phyloP scores from a whole-genome alignment of 2,888 invertebrate species.

The Nomada fucata region DNA sequence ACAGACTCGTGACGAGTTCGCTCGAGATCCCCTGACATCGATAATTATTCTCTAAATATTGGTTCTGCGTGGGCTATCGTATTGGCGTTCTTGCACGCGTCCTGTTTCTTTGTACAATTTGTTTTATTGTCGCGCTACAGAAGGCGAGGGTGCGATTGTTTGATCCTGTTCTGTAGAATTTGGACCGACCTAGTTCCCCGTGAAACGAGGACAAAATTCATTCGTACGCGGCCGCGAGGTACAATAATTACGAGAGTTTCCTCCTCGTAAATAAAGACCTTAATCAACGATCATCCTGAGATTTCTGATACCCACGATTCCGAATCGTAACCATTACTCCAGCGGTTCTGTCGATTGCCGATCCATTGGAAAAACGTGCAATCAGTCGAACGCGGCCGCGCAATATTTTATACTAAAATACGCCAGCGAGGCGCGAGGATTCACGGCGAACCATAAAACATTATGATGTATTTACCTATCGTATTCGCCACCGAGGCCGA shows the following conservation, averaged over 20 bases:
- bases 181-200: too few relatives aligned
- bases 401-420: slow-evolving; percentile 32
- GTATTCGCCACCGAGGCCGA: not conserved
- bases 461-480: slow-evolving; percentile 32
- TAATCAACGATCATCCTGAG: slow-evolving; percentile 21
- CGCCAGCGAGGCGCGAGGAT: slow-evolving; percentile 1
- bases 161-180: too few relatives aligned
- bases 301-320: slow-evolving; percentile 26
- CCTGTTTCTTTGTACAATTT: not conserved
- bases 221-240: too few relatives aligned
- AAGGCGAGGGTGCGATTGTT: too few relatives aligned
- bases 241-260: too few relatives aligned
- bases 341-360: slow-evolving; percentile 61
- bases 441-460: slow-evolving; percentile 11
- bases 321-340: slow-evolving; percentile 64
- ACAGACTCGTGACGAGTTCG: slow-evolving; percentile 66
- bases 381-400: slow-evolving; percentile 35
- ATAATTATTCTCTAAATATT: slow-evolving; percentile 69
- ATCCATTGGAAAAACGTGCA: slow-evolving; percentile 58
- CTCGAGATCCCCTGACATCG: slow-evolving; percentile 59
- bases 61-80: slow-evolving; percentile 47
- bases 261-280: too few relatives aligned
- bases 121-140: too few relatives aligned
- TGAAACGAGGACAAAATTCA: too few relatives aligned
- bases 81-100: slow-evolving; percentile 3